These are phyloP conservation scores for Herpetotheres cachinnans DNA, from an alignment of 2,113 vertebrate genomes.

Conservation along the genomic window DNA sequence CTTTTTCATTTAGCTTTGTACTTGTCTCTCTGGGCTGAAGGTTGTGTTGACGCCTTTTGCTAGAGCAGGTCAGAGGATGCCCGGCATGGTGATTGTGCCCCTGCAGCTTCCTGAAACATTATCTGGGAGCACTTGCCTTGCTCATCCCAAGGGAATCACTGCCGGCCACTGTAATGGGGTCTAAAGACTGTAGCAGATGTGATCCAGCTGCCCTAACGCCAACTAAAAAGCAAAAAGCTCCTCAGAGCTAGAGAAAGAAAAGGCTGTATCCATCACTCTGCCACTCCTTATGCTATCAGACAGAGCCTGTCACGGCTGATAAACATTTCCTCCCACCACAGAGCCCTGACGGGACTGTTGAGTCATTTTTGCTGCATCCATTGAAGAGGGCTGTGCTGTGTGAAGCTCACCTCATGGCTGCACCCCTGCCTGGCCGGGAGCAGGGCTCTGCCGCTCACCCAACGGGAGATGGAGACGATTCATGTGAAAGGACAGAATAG, in stretches of 20 bases:
- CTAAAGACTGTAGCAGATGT: not conserved
- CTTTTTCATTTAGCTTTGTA: not conserved
- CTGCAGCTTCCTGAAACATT: not conserved
- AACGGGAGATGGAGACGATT: accelerated
- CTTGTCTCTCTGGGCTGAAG: not conserved
- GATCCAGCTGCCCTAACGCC: not conserved
- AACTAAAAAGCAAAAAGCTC: not conserved
- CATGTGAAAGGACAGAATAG: not conserved
- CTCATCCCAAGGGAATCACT: not conserved
- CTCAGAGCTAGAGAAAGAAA: not conserved
- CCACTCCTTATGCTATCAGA: not conserved
- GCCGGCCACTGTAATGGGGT: accelerated
- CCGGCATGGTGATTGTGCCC: accelerated
- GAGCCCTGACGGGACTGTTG: not conserved
- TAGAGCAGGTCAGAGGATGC: not conserved
- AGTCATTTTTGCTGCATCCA: not conserved
- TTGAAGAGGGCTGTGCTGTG: not conserved
- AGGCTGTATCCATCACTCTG: not conserved
- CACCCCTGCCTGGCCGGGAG: accelerated
- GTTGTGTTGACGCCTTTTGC: not conserved
- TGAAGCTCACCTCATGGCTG: accelerated
- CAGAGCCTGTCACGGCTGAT: not conserved
- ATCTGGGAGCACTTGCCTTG: not conserved
- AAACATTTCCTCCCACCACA: not conserved
- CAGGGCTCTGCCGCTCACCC: not conserved